Base-by-base conservation (phyloP, 2,113 vertebrate genomes). In the Ophiodon elongatus region DNA sequence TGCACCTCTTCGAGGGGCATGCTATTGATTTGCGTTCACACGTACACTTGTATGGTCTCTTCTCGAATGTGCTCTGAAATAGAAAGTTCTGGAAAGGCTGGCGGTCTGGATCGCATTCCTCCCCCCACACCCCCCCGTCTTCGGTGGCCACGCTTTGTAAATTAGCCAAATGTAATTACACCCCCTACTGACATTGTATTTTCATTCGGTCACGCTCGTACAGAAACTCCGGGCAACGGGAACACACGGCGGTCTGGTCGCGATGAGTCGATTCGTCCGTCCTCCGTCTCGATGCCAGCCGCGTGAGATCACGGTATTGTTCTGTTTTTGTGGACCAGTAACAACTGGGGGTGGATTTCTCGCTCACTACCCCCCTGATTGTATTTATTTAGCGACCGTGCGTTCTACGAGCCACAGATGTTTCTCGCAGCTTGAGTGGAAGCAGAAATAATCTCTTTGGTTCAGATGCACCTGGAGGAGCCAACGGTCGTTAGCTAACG, bases 361-460 rank as follows among this genome's bases (percentile, higher is more conserved):
- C 23, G 63, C n/a, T 17, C 62, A 31, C 7, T 6, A n/a, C n/a
- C n/a, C n/a, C n/a, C n/a, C n/a, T n/a, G 27, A 29, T 9, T 73
- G 5, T 19, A 4, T 23, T 52, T 67, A 29, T 69, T 79, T 29
- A 52, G 31, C 29, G 7, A 27, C 10, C 6, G 59, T 85, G 27
- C 47, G 4, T 74, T 25, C 73, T 43, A 64, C 17, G 35, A 73
- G 47, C 23, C 8, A 7, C 81, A 77, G 50, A 84, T 79, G 66
- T 84, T 84, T 60, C 2, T 76, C 0, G 47, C 57, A 45, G 19
- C 13, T 69, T 21, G 14, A 35, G 39, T 69, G 23, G 47, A 73
- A 39, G 67, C 6, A 41, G 27, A 45, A 57, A 2, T 23, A 1
- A 43, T 25, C 5, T 54, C 11, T 33, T 25, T 31, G 52, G 8